These are phyloP conservation scores for Busarellus nigricollis DNA, from an alignment of 2,797 vertebrate genomes.

Conservation along the genomic window DNA sequence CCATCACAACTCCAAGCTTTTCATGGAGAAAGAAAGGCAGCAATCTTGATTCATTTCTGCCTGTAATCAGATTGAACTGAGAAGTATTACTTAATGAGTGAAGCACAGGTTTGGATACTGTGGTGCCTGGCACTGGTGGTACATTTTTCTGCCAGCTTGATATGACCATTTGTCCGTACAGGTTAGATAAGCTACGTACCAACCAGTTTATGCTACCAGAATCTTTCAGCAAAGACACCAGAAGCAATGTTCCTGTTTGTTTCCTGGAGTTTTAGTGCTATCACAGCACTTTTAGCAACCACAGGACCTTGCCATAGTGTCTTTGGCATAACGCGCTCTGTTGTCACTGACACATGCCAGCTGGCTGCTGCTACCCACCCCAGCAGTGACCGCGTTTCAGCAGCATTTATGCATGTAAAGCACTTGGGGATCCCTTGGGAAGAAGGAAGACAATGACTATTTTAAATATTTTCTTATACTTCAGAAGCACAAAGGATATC, in stretches of 20 bases:
- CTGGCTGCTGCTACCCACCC: constrained; percentile 35
- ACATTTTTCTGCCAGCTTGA: neutral
- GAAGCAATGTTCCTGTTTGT: neutral
- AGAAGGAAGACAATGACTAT: neutral
- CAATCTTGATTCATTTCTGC: neutral
- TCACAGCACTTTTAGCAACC: neutral
- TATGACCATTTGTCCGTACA: neutral
- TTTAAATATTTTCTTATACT: constrained; percentile 8
- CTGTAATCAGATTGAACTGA: neutral
- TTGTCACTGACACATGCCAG: constrained; percentile 8
- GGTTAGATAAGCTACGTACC: neutral
- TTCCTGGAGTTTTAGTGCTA: neutral
- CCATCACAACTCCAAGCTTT: neutral
- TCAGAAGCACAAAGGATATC: neutral
- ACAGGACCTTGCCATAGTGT: neutral
- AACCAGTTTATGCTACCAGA: neutral
- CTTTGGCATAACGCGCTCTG: neutral
- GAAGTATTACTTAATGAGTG: neutral
- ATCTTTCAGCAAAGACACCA: neutral
- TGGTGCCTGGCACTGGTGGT: neutral
- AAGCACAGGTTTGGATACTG: neutral
- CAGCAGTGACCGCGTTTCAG: neutral
- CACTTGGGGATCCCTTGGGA: neutral
- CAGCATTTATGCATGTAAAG: neutral
- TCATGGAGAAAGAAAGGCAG: neutral